Evolutionary conservation across 2,797 vertebrate genomes (phyloP).

Genomic region (Spinus olivaceus): DNA sequence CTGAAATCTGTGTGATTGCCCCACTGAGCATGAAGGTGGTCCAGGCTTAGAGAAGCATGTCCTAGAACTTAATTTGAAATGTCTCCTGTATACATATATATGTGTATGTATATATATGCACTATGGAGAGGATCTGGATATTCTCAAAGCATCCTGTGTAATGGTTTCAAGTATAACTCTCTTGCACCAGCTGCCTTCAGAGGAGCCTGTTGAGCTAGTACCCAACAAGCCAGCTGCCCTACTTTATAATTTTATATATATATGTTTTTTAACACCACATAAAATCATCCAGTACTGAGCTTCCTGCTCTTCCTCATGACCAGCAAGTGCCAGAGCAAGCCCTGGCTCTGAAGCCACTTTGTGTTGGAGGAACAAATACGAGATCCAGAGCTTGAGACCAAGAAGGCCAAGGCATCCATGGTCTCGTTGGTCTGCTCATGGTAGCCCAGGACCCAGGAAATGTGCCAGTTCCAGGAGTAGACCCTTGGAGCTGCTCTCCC

Average conservation of each 20-base stretch:
- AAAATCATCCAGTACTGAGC: neutral
- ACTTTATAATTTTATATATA: neutral
- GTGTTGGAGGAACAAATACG: neutral
- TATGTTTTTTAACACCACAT: neutral
- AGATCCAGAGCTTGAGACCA: neutral
- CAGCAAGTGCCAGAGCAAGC: neutral
- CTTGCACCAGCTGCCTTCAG: conserved; percentile 7
- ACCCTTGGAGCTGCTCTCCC: conserved; percentile 2
- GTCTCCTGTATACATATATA: neutral
- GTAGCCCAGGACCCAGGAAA: neutral
- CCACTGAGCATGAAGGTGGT: neutral
- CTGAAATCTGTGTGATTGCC: neutral
- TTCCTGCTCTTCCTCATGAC: neutral
- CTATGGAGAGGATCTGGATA: conserved; percentile 16
- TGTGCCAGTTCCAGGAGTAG: neutral
- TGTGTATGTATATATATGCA: neutral
- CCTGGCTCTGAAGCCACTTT: neutral
- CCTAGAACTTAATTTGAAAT: neutral
- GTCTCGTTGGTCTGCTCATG: neutral
- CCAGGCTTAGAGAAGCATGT: neutral
- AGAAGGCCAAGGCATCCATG: neutral
- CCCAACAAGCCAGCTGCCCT: neutral
- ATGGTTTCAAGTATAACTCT: conserved; percentile 8
- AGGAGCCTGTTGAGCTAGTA: conserved; percentile 11
- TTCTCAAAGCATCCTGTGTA: conserved; percentile 22